Base-by-base conservation (phyloP, 2,888 invertebrate genomes). In the Caenorhabditis uteleia region DNA sequence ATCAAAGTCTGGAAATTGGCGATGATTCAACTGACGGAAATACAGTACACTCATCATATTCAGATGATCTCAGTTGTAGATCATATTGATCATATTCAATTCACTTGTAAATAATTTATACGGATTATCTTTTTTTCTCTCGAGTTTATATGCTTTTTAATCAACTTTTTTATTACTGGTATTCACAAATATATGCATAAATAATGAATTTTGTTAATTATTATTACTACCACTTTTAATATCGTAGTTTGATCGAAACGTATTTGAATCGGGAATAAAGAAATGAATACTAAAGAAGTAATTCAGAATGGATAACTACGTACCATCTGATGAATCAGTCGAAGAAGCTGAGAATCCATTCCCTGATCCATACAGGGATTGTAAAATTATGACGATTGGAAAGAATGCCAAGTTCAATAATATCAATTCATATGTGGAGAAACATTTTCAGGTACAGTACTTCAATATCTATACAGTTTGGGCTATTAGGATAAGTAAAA, bases 221-320 rank as follows among this genome's bases (percentile, higher is more conserved):
- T n/a, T n/a, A n/a, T n/a, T n/a, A n/a, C n/a, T n/a, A n/a, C n/a
- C n/a, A n/a, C n/a, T n/a, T n/a, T n/a, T n/a, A n/a, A n/a, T n/a
- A n/a, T n/a, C n/a, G n/a, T n/a, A n/a, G n/a, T n/a, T n/a, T n/a
- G n/a, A n/a, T n/a, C n/a, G n/a, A n/a, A n/a, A n/a, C n/a, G n/a
- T n/a, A n/a, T n/a, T n/a, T n/a, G n/a, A n/a, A n/a, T n/a, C n/a
- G n/a, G n/a, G n/a, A n/a, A n/a, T n/a, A n/a, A n/a, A n/a, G n/a
- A n/a, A n/a, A n/a, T n/a, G n/a, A n/a, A n/a, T n/a, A n/a, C n/a
- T n/a, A n/a, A n/a, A n/a, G n/a, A 12, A 33, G 10, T 33, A 14
- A 33, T 40, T 39, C 34, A 47, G 39, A 44, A 65, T 65, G 65
- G 65, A 65, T 18, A 58, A 65, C 29, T 65, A 65, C 43, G 46